Evolutionary conservation across 37 sponge, comb jelly and placozoan genomes (phyloP), one percentile per base, ranked within the genome.

Genomic region (Beroe ovata): DNA sequence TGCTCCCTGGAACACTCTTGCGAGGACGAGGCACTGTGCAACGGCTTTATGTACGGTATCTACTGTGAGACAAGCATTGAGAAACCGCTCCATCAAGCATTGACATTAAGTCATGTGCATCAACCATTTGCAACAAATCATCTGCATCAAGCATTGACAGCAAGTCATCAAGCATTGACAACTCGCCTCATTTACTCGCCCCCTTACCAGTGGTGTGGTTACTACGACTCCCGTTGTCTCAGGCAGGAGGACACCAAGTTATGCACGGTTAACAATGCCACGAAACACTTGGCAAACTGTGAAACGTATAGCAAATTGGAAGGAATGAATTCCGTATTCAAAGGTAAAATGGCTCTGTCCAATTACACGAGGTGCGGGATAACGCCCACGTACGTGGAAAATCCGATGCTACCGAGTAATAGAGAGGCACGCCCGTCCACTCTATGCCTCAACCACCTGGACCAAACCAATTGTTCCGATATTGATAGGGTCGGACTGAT

Each of bases 381-480:
- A 11, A 16, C 6, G 6, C 54, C 54, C 11, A 47, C 54, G 54
- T 47, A 47, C 54, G 54, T 16, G 11, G 54, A 6, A 16, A 16
- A 47, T 47, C 6, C 54, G 11, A 11, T 47, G 54, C 54, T 6
- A 47, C 6, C 54, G 6, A 47, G 11, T 11, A 47, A 47, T 47
- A n/a, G n/a, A n/a, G n/a, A n/a, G n/a, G n/a, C n/a, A n/a, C n/a
- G n/a, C n/a, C 54, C 54, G 54, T 6, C 11, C 11, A 47, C 71
- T 34, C 38, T 36, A 6, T 34, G 38, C 38, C 6, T 3, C 4
- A 20, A 69, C 63, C 29, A 62, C 63, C 8, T 62, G 6, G 63
- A 62, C 29, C 63, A 62, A 16, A 62, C 63, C 8, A 62, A 62
- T 23, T 62, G 63, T 16, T 28, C 63, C 4, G 63, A 62, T 62